Evolutionary conservation across 2,113 vertebrate species (phyloP), one percentile per base, ranked within the genome.

Genomic region (Arvicanthis niloticus): DNA sequence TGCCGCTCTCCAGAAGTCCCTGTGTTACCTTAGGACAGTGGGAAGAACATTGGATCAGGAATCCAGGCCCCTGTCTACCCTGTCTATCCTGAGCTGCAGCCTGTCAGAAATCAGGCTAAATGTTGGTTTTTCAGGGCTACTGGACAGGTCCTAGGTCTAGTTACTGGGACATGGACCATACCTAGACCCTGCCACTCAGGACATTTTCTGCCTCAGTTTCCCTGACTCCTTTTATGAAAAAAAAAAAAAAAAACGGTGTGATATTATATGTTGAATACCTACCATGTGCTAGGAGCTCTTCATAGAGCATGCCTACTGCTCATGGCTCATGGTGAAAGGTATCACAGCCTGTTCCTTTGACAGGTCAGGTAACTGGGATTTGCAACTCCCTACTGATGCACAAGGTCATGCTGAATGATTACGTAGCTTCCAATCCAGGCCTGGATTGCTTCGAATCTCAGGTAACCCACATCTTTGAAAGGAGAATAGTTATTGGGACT

Each of bases 181-280:
- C 60, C 76, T 72, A 24, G 51, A n/a, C 13, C 22, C 51, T 16
- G 42, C 77, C 34, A 56, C 40, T 70, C 12, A 94, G 40, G 40
- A 48, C 17, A 37, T 62, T 87, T 78, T 53, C 31, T 90, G 56
- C 60, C 91, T 90, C 94, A 31, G 26, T 93, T 93, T 93, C 75
- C 26, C 85, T 29, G 78, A 6, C 40, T 91, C 26, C 67, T 94
- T 96, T 93, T 78, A 68, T 24, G 42, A 62, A 62, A n/a, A 31
- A 73, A 86, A 62, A n/a, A 31, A 73, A 86, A 29, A 75, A 87
- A 42, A 88, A 68, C 7, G 60, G 72, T 4, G 1, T 76, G 34
- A 56, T 86, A n/a, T 26, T 34, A 76, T 76, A 70, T 92, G 48
- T 81, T 42, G 78, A 87, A 81, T 29, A 75, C 76, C 67, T 92